Evolutionary conservation across 1,140 invertebrate genomes (phyloP), one percentile per base, ranked within the genome.

Genomic region (Papilio polytes): DNA sequence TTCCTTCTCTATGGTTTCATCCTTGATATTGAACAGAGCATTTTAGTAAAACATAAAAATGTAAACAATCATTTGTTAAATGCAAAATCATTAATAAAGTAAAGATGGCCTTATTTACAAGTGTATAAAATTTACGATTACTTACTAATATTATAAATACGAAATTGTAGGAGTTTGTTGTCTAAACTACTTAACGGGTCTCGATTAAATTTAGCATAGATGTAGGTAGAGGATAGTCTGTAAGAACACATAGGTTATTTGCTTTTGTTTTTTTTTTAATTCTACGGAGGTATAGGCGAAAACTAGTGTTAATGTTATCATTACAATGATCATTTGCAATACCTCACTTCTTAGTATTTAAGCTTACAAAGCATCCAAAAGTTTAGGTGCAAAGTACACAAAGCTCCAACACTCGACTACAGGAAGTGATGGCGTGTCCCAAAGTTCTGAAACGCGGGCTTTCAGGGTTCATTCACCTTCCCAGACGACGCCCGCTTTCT

Each of bases 391-490:
- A 85, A 85, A 85, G 70, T 59, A 41, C 56, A 72, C 84, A 86
- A 88, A 85, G 87, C 84, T 76, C 82, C 81, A 85, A 84, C 85
- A 85, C 85, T 86, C 84, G 79, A 77, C 82, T 86, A 84, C 88
- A 88, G 90, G 89, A 92, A 93, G 86, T 86, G 86, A 85, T 88
- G 89, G 88, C 89, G 87, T 91, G 90, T 91, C 86, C 89, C 87
- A 90, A 91, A 92, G 88, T 90, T 91, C 85, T 89, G 87, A 90
- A 90, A 89, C 86, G 85, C 85, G 84, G 86, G 90, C 89, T 92
- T 91, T 90, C 90, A 90, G 88, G 72, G 91, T 84, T 84, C 90
- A 81, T 90, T 93, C 88, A 93, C 88, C 91, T 85, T 81, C 73
- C 86, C 85, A 89, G 86, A 89, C 88, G 82, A 63, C 72, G 82